Conservation (phyloP, 2,797 vertebrate species). For the Forpus xanthops region DNA sequence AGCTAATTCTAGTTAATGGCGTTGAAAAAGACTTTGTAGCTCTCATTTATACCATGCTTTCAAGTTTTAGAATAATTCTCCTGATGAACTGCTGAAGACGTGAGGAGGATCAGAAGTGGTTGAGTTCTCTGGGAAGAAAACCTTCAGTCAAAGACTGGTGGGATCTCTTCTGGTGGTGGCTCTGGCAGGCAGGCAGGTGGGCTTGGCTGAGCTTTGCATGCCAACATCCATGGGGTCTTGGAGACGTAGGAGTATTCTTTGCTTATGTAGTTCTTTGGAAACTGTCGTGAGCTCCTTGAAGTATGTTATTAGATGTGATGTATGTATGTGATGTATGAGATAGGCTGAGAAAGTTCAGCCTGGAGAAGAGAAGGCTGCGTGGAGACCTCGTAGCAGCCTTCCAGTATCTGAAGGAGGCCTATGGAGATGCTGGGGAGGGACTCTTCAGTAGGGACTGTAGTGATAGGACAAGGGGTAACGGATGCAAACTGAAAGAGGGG, state of each 20-base stretch:
- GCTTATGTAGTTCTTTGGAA: not conserved
- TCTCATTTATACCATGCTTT: not conserved
- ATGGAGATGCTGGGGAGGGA: no score
- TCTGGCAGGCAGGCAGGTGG: not conserved
- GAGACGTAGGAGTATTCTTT: not conserved
- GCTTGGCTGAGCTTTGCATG: not conserved
- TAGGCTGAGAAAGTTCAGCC: no score
- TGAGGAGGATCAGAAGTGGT: not conserved
- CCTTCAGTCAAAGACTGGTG: not conserved
- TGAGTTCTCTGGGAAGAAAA: not conserved
- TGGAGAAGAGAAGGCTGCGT: no score
- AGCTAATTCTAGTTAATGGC: not conserved
- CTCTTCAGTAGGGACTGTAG: no score
- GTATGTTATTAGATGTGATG: not conserved
- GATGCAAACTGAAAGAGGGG: no score
- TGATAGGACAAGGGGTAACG: no score
- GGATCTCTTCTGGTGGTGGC: not conserved
- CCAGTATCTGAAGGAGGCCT: no score
- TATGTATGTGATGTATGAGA: no score
- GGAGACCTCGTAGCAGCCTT: no score
- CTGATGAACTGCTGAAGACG: not conserved
- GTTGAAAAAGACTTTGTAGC: not conserved
- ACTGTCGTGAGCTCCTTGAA: not conserved
- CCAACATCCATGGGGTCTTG: not conserved
- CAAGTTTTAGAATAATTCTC: not conserved